phyloP scores from a whole-genome alignment of 2,888 invertebrate genomes.

The Pristionchus maxplancki region DNA sequence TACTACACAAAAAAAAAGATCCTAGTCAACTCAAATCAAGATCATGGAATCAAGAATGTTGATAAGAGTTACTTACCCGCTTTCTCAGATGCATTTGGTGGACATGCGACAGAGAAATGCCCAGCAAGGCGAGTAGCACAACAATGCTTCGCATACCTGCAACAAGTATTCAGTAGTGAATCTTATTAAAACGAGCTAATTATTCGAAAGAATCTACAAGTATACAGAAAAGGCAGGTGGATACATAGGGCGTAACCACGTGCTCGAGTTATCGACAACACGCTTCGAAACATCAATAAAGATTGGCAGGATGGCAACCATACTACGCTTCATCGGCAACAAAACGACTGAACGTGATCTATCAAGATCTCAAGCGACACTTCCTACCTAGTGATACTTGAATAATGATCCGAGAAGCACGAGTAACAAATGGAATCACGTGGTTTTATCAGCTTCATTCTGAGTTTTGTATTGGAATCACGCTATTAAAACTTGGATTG shows the following conservation, averaged over 20 bases:
- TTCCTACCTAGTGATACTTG: too few relatives aligned
- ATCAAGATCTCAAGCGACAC: background rate
- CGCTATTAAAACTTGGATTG: background rate
- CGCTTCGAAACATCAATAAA: background rate
- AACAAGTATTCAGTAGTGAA: too few relatives aligned
- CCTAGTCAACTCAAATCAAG: too few relatives aligned
- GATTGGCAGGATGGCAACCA: background rate
- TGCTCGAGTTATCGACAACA: too few relatives aligned
- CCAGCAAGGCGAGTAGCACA: constrained; percentile 61
- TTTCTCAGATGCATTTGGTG: constrained; percentile 58
- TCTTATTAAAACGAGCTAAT: too few relatives aligned
- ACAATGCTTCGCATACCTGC: constrained; percentile 56
- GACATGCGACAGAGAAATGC: constrained; percentile 64
- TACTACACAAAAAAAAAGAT: too few relatives aligned
- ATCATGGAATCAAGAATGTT: too few relatives aligned
- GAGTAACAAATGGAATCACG: too few relatives aligned
- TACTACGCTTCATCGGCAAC: background rate
- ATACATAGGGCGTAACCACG: too few relatives aligned
- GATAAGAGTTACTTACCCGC: too few relatives aligned
- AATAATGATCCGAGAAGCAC: background rate
- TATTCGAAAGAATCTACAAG: too few relatives aligned
- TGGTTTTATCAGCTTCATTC: background rate
- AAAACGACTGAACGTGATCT: background rate
- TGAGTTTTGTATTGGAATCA: background rate
- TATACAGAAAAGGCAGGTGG: too few relatives aligned